A percentile compares a stretch with the other conserved stretches of the same genome.
Conservation (phyloP, 1,140 invertebrate genomes). For the Eupeodes corollae region DNA sequence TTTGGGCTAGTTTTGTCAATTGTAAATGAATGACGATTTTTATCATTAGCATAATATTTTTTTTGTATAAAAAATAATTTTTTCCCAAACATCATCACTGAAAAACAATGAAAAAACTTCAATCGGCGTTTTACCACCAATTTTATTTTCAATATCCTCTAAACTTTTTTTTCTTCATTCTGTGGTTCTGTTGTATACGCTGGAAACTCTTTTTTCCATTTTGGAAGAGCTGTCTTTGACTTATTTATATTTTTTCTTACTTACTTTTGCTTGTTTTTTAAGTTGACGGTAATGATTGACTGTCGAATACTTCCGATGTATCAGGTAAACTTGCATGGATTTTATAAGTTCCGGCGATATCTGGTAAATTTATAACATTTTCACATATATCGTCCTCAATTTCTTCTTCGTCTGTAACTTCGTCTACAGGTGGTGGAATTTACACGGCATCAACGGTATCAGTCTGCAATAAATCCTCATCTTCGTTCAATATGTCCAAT, state of each 20-base stretch:
- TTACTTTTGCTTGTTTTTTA: background rate
- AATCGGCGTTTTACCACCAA: too few relatives aligned
- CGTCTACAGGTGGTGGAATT: background rate
- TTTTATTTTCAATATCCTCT: too few relatives aligned
- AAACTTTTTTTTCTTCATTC: background rate
- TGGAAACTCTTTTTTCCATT: background rate
- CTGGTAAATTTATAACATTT: too few relatives aligned
- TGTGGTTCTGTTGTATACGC: background rate
- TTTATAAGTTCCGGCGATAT: slow-evolving; percentile 1
- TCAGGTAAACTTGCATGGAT: slow-evolving; percentile 1
- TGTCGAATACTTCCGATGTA: background rate
- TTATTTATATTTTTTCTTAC: background rate
- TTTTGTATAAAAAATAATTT: background rate
- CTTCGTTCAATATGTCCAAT: too few relatives aligned
- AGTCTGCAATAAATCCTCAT: background rate
- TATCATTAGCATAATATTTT: background rate
- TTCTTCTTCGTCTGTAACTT: slow-evolving; percentile 2
- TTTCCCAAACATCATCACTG: background rate
- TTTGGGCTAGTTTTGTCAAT: too few relatives aligned
- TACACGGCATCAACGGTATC: background rate
- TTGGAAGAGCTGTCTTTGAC: background rate
- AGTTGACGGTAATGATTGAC: background rate
- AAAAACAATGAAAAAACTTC: too few relatives aligned
- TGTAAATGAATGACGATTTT: too few relatives aligned
- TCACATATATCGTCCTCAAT: background rate